Conservation (phyloP, 2,113 vertebrate species). For the Eubucco bourcierii region DNA sequence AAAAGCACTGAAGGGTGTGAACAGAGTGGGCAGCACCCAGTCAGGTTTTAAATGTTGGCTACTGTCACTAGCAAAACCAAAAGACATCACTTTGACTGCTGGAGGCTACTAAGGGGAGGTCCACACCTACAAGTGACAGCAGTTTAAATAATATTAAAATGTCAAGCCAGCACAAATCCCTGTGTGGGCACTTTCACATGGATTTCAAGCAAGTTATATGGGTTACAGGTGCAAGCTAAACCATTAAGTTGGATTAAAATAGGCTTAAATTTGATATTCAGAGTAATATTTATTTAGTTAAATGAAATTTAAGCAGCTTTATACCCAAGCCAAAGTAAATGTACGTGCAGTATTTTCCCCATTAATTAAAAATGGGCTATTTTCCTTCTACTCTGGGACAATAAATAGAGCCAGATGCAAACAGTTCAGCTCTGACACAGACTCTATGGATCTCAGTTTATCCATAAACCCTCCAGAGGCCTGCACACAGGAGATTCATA, state of each 20-base stretch:
- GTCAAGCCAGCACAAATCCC: not conserved
- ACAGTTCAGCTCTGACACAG: not conserved
- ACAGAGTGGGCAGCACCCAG: not conserved
- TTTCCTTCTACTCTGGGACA: not conserved
- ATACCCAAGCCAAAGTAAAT: not conserved
- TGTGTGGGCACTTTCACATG: not conserved
- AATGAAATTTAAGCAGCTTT: constrained; percentile 10
- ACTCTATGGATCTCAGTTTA: not conserved
- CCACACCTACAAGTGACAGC: not conserved
- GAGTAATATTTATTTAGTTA: constrained; percentile 5
- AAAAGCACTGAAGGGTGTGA: not conserved
- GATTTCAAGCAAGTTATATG: not conserved
- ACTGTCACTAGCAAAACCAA: not conserved
- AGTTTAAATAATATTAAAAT: not conserved
- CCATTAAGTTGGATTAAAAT: not conserved
- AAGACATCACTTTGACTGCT: not conserved
- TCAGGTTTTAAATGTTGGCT: not conserved
- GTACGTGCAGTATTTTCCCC: not conserved
- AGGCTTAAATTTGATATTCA: not conserved
- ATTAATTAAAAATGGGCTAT: not conserved
- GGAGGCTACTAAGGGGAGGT: not conserved
- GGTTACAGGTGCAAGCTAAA: not conserved
- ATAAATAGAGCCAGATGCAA: not conserved
- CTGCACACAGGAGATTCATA: not conserved
- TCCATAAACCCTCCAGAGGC: not conserved